Percentiles rank a stretch among this genome's conserved stretches.
These are phyloP conservation scores for Orthosia gothica DNA, from an alignment of 2,888 invertebrate species.

Conservation along the genomic window DNA sequence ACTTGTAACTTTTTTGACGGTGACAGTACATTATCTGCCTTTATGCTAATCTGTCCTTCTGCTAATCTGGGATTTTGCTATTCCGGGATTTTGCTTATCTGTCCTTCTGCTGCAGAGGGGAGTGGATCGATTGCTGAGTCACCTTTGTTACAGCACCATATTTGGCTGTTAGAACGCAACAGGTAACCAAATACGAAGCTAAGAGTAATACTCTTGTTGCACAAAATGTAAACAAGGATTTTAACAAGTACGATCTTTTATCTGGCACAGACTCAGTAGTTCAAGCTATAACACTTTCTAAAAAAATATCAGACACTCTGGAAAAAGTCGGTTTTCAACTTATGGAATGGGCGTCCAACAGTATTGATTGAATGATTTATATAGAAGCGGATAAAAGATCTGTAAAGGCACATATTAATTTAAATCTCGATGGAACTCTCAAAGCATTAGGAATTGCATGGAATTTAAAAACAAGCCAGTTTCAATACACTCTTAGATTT, in stretches of 20 bases:
- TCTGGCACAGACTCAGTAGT: neutral
- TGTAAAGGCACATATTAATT: neutral
- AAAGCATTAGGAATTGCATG: neutral
- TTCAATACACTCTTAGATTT: neutral
- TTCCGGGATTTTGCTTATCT: too few species aligned
- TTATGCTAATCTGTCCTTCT: too few species aligned
- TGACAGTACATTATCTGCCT: too few species aligned
- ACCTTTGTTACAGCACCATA: conserved; percentile 8
- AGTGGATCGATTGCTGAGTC: neutral
- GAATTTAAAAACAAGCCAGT: neutral
- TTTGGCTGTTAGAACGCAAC: neutral
- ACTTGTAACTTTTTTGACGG: too few species aligned
- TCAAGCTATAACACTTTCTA: neutral
- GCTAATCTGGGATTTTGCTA: too few species aligned
- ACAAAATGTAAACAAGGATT: neutral
- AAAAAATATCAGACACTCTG: neutral
- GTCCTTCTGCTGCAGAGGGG: too few species aligned
- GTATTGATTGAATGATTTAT: neutral
- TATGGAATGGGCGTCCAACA: neutral
- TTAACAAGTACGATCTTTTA: neutral
- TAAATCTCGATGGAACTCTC: neutral
- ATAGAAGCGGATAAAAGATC: neutral
- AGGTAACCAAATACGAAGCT: neutral
- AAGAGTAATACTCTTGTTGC: neutral
- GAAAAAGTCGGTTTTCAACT: neutral